Base-by-base conservation (phyloP, 1,140 invertebrate genomes). In the Scylla paramamosain region DNA sequence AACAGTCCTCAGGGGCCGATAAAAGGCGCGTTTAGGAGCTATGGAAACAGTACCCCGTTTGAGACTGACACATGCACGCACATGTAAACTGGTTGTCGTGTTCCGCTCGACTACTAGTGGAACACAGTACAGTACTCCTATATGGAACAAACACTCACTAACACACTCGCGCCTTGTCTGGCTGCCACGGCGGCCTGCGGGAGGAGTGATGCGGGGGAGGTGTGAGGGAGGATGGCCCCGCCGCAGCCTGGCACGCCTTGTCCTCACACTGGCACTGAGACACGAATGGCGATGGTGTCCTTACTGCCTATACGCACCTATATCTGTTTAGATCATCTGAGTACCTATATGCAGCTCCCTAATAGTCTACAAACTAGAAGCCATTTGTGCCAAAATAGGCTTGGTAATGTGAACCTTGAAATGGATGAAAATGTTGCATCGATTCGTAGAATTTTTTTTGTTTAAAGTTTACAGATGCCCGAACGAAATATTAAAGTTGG, bases 351-450 rank as follows among this genome's bases (percentile, higher is more conserved):
- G 52, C 83, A 90, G 82, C 67, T 83, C 77, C 88, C 93, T 94
- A 94, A 94, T 82, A 91, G 10, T 91, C 93, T 94, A 94, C 93
- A 94, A 67, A 94, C 93, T 94, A 94, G 88, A 94, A 94, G 93
- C 93, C 89, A 87, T 94, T 84, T 91, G 93, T 94, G 93, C 93
- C 93, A 94, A 90, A 94, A 94, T 82, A 94, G 93, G 93, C 93
- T 94, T 94, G 82, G 83, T 94, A 91, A 94, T 91, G 93, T 94
- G 93, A 94, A 94, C 93, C 88, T 94, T 89, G 91, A 84, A 94
- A 94, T 82, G 83, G 48, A 84, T 94, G 83, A 94, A 94, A 94
- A 94, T 94, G 88, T 94, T 94, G 93, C 88, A 91, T 94, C 84
- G 32, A 90, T 94, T 94, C 32, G 84, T 93, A 89, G 31, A 88